Evolutionary conservation across 2,888 invertebrate species (phyloP).

Genomic region (Trypoxylon attenuatum): DNA sequence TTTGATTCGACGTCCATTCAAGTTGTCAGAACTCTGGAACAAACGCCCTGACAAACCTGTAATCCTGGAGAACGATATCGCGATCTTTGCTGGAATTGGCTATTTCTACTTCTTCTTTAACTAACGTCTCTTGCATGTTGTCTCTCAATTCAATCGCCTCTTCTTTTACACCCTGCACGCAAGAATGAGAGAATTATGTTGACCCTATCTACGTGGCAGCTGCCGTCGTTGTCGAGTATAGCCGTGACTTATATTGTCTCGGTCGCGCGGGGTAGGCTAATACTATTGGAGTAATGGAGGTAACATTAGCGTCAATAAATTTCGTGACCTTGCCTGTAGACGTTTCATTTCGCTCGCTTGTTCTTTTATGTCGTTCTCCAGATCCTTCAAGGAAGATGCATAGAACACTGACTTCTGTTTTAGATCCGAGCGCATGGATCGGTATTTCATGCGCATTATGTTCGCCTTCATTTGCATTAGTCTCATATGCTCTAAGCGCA

Average conservation of each 20-base stretch:
- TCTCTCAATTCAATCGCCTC: conserved; percentile 85
- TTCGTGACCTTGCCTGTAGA: conserved; percentile 77
- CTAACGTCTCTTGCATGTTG: conserved; percentile 81
- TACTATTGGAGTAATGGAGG: neutral
- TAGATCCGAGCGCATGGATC: conserved; percentile 78
- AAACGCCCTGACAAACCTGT: conserved; percentile 60
- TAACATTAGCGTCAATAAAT: neutral
- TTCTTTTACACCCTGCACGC: conserved; percentile 79
- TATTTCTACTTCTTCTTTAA: conserved; percentile 83
- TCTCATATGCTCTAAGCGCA: conserved; percentile 86
- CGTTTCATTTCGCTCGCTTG: conserved; percentile 86
- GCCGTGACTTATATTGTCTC: neutral
- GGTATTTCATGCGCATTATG: conserved; percentile 86
- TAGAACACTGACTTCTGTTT: conserved; percentile 67
- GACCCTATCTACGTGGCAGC: neutral
- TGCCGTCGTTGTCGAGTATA: neutral
- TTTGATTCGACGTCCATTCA: neutral
- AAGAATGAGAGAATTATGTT: neutral
- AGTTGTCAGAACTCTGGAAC: neutral
- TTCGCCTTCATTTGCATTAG: conserved; percentile 90
- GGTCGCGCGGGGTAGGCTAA: no score
- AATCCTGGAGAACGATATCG: conserved; percentile 75
- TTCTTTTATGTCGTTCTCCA: conserved; percentile 81
- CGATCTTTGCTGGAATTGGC: conserved; percentile 81
- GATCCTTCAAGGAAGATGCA: conserved; percentile 78